A percentile compares a stretch with the other conserved stretches of the same genome.
phyloP scores from a whole-genome alignment of 1,140 invertebrate genomes.

The Drepana arcuata region DNA sequence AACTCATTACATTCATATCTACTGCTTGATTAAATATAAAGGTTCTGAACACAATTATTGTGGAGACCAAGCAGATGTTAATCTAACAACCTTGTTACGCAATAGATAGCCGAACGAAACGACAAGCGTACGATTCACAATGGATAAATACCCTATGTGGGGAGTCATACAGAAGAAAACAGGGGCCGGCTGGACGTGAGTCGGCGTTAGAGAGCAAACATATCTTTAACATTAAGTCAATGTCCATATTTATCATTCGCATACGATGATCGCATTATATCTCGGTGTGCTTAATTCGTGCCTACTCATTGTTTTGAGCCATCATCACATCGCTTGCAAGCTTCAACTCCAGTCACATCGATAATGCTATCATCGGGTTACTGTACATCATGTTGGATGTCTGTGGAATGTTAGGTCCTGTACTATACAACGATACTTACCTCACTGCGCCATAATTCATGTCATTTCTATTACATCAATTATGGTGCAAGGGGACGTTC shows the following conservation, averaged over 20 bases:
- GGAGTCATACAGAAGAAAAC: slow-evolving; percentile 70
- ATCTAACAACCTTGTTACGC: slow-evolving; percentile 22
- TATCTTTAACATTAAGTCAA: slow-evolving; percentile 14
- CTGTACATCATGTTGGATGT: slow-evolving; percentile 19
- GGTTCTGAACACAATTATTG: not conserved
- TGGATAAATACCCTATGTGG: slow-evolving; percentile 47
- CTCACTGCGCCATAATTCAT: slow-evolving; percentile 14
- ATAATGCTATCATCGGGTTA: slow-evolving; percentile 55
- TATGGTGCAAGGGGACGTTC: slow-evolving; percentile 17
- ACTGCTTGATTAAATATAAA: slow-evolving; percentile 3
- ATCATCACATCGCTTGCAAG: slow-evolving; percentile 51
- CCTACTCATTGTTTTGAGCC: slow-evolving; percentile 25
- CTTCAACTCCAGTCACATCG: slow-evolving; percentile 51
- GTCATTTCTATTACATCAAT: slow-evolving; percentile 10
- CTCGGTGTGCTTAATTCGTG: slow-evolving; percentile 57
- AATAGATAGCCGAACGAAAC: slow-evolving; percentile 60
- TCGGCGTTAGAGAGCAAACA: slow-evolving; percentile 36
- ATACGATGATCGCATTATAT: slow-evolving; percentile 46
- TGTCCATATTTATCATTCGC: slow-evolving; percentile 18
- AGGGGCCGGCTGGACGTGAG: slow-evolving; percentile 69
- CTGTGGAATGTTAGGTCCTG: slow-evolving; percentile 38
- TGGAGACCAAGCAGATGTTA: slow-evolving; percentile 2
- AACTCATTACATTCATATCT: slow-evolving; percentile 3
- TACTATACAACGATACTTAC: slow-evolving; percentile 38
- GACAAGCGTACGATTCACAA: slow-evolving; percentile 52